Evolutionary conservation across 92 coral and sea anemone species (phyloP).

Genomic region (Epizoanthus fatuus): DNA sequence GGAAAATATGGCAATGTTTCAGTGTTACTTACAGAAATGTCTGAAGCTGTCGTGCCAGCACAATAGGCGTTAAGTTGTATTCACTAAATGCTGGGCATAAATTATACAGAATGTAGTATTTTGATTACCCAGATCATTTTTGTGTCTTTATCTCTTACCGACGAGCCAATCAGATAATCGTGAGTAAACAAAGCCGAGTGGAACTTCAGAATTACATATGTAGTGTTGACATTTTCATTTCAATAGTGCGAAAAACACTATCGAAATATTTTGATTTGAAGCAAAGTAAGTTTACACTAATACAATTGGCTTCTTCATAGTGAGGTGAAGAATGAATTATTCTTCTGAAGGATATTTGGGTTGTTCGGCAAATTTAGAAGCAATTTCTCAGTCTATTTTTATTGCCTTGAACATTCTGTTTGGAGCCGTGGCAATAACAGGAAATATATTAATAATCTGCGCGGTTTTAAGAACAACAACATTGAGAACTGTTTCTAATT

Average conservation of each 20-base stretch:
- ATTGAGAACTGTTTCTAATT: conserved; percentile 5
- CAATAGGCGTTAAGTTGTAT: neutral
- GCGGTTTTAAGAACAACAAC: conserved; percentile 13
- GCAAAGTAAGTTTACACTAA: neutral
- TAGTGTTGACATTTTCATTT: neutral
- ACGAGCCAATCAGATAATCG: neutral
- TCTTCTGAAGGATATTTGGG: neutral
- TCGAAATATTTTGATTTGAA: neutral
- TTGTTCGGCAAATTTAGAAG: conserved; percentile 6
- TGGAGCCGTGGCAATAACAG: neutral
- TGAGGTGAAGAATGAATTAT: neutral
- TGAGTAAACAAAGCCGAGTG: neutral
- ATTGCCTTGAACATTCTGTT: neutral
- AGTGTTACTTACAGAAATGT: neutral
- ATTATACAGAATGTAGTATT: neutral
- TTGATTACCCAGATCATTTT: too few species aligned
- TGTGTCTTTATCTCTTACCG: neutral
- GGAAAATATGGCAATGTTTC: neutral
- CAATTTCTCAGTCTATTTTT: neutral
- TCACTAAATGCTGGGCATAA: neutral
- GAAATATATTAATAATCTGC: neutral
- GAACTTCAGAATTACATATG: neutral
- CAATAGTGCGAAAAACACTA: neutral
- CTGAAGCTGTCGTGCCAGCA: neutral
- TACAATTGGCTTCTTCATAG: neutral